Conservation (phyloP, 2,888 invertebrate species). For the Drosophila kambysellisi region DNA sequence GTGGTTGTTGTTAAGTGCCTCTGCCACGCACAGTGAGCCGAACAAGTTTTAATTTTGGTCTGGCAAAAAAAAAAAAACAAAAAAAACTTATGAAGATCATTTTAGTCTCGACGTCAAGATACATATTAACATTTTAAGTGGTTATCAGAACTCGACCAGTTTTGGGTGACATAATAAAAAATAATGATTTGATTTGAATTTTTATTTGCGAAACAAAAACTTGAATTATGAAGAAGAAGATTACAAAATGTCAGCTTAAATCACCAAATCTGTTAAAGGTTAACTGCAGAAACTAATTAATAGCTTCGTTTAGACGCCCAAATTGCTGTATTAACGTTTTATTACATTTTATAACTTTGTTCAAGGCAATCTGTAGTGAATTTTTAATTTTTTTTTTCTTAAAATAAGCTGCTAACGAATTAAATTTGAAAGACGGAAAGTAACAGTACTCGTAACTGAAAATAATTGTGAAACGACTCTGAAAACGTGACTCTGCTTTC, state of each 20-base stretch:
- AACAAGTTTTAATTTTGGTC: conserved; percentile 39
- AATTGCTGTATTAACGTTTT: background rate
- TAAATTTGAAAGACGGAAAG: conserved; percentile 6
- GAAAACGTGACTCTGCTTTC: conserved; percentile 24
- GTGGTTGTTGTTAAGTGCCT: conserved; percentile 32
- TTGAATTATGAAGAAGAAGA: background rate
- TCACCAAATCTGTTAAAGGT: background rate
- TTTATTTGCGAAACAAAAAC: background rate
- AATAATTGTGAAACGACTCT: background rate
- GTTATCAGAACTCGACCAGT: conserved; percentile 49
- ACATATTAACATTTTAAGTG: conserved; percentile 31
- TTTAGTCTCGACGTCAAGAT: background rate
- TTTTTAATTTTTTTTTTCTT: background rate
- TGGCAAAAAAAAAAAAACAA: background rate
- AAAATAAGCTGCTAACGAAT: background rate
- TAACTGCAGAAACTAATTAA: background rate
- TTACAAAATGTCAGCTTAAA: background rate
- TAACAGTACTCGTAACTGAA: background rate
- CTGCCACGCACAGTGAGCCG: conserved; percentile 45
- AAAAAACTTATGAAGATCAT: conserved; percentile 2
- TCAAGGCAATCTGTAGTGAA: background rate
- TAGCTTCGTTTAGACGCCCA: background rate
- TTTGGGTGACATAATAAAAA: conserved; percentile 36
- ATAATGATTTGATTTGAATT: conserved; percentile 1
- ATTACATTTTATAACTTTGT: background rate